Evolutionary conservation across 2,113 vertebrate genomes (phyloP).

Genomic region (Anguilla japonica): DNA sequence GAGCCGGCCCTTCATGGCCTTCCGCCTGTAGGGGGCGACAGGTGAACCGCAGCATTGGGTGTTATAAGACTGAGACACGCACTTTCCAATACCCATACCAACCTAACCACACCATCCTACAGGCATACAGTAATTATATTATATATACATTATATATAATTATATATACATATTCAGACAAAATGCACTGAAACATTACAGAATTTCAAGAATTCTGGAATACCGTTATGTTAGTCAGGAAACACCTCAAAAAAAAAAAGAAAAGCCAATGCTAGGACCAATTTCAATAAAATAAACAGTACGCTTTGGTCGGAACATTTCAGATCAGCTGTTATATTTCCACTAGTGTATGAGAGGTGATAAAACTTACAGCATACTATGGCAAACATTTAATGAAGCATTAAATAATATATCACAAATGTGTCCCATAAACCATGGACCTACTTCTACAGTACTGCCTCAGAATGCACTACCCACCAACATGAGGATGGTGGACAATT

Average conservation of each 20-base stretch:
- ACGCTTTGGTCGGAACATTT: neutral
- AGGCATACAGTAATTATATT: neutral
- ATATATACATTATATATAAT: too few relatives aligned
- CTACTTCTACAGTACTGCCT: neutral
- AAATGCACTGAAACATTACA: too few relatives aligned
- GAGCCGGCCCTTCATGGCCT: constrained; percentile 92
- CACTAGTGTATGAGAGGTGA: neutral
- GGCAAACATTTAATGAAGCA: neutral
- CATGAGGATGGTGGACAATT: neutral
- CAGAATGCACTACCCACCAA: neutral
- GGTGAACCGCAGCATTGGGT: neutral
- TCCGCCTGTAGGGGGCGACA: constrained; percentile 73
- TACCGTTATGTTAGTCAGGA: too few relatives aligned
- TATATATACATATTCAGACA: too few relatives aligned
- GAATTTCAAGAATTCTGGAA: too few relatives aligned
- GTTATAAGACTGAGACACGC: neutral
- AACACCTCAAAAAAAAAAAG: too few relatives aligned
- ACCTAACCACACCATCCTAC: neutral
- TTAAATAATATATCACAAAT: neutral
- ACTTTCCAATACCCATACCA: neutral
- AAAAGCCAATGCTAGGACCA: too few relatives aligned
- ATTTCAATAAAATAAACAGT: neutral
- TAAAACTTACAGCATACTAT: neutral
- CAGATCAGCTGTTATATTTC: neutral
- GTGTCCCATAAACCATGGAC: neutral